Base-by-base conservation (phyloP, 2,797 vertebrate species). In the Anguilla obscura region DNA sequence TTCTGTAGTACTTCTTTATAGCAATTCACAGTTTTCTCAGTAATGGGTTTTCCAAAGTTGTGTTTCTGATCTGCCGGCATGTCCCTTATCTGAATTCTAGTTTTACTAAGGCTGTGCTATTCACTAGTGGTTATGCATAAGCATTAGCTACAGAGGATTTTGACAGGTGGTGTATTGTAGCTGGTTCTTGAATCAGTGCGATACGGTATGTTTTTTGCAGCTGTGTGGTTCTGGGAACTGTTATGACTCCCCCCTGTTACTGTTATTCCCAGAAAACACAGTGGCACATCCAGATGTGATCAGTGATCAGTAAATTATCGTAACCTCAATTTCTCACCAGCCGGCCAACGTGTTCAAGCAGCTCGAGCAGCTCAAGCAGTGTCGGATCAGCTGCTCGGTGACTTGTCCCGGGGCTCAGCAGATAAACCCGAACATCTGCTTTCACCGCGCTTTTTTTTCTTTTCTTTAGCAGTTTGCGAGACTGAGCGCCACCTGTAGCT, bases 101-200 rank as follows among this genome's bases (percentile, higher is more conserved):
- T 80, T 14, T 80, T 48, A 80, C 76, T 40, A 63, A 63, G 60
- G 60, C 60, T 63, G 60, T 63, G 60, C 24, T 63, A 63, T 63
- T 63, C 21, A 7, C 60, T 24, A 5, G 60, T 21, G 60, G 60
- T 63, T 21, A 24, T 6, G 21, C 60, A 6, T 63, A 63, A 69
- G 14, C 63, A 69, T 69, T 69, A 69, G 24, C 63, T 69, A 69
- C 63, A 69, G 63, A 27, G 63, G 24, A n/a, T 69, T 69, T 69
- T 27, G 27, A n/a, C 4, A 21, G 58, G 27, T 36, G 69, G 69
- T 10, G 33, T 74, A 1, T 74, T 36, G 3, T 3, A 30, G 69
- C 69, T 33, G 33, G 40, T 40, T 79, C 8, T 40, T 45, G 36
- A 40, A 79, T 12, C 16, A 16, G 33, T 18, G 33, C 2, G 33